Conservation (phyloP, 2,888 invertebrate genomes). For the Caenorhabditis parvicauda region DNA sequence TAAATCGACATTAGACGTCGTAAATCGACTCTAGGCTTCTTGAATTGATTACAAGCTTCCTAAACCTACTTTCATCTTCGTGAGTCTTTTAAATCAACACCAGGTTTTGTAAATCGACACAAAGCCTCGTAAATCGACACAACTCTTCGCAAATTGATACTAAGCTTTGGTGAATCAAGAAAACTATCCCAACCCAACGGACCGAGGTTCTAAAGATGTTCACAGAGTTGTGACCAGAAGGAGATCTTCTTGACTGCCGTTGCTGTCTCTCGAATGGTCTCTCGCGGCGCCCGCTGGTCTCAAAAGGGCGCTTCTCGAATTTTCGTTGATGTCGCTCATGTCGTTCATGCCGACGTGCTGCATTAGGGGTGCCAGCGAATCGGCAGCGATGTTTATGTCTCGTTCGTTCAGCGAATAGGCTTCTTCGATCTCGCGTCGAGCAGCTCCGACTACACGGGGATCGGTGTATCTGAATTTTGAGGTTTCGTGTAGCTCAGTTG, state of each 20-base stretch:
- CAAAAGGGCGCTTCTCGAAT: constrained; percentile 49
- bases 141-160: too few relatives aligned
- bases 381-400: constrained; percentile 51
- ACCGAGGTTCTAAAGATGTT: constrained; percentile 1
- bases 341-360: constrained; percentile 56
- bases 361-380: constrained; percentile 38
- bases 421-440: constrained; percentile 58
- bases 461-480: constrained; percentile 53
- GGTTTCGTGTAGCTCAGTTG: too few relatives aligned
- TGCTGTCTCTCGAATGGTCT: constrained; percentile 7
- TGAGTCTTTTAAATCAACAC: too few relatives aligned
- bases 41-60: too few relatives aligned
- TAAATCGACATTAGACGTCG: too few relatives aligned
- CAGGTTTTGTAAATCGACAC: too few relatives aligned
- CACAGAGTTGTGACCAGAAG: constrained; percentile 53
- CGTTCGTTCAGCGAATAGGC: constrained; percentile 52
- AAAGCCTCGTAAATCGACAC: too few relatives aligned
- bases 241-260: constrained; percentile 50
- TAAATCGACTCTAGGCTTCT: too few relatives aligned
- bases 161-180: neutral
- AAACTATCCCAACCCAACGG: neutral
- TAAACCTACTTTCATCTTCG: too few relatives aligned
- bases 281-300: constrained; percentile 32
- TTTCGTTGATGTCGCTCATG: constrained; percentile 60
- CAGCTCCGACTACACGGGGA: constrained; percentile 56